These are phyloP conservation scores for Sminthurinus signatus DNA, from an alignment of 1,140 invertebrate species.

Conservation along the genomic window DNA sequence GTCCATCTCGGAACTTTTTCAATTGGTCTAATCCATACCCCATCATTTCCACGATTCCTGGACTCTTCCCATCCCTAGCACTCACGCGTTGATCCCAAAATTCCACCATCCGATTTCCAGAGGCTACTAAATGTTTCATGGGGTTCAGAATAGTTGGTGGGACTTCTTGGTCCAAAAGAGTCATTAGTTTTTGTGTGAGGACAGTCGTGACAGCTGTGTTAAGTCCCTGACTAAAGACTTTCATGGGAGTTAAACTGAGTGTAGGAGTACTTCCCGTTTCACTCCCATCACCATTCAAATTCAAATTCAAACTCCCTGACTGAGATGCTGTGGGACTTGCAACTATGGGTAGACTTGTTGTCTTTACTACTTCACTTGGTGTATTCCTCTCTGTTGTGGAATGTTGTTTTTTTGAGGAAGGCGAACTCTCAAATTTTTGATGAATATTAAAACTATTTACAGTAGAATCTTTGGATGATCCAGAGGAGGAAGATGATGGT, in stretches of 20 bases:
- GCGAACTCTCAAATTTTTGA: no score
- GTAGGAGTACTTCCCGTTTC: background rate
- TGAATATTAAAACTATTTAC: slow-evolving; percentile 38
- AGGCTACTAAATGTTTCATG: slow-evolving; percentile 37
- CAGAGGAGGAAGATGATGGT: background rate
- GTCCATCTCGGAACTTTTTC: slow-evolving; percentile 37
- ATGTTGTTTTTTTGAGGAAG: no score
- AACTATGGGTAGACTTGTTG: background rate
- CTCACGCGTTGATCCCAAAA: slow-evolving; percentile 37
- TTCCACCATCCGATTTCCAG: slow-evolving; percentile 39
- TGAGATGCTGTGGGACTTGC: background rate
- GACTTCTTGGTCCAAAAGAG: slow-evolving; percentile 37
- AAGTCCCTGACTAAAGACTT: slow-evolving; percentile 32
- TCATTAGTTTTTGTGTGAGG: slow-evolving; percentile 36
- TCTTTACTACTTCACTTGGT: slow-evolving; percentile 2
- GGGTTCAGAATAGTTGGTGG: slow-evolving; percentile 34
- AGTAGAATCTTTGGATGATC: background rate
- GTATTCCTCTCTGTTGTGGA: background rate
- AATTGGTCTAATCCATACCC: slow-evolving; percentile 39
- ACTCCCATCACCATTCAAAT: background rate
- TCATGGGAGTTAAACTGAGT: slow-evolving; percentile 19
- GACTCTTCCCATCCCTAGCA: slow-evolving; percentile 35
- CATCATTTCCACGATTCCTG: slow-evolving; percentile 37
- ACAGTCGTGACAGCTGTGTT: slow-evolving; percentile 34
- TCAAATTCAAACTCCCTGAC: no score